Evolutionary conservation across 2,888 invertebrate genomes (phyloP), one percentile per base, ranked within the genome.

Genomic region (Gandaritis pyraliata): DNA sequence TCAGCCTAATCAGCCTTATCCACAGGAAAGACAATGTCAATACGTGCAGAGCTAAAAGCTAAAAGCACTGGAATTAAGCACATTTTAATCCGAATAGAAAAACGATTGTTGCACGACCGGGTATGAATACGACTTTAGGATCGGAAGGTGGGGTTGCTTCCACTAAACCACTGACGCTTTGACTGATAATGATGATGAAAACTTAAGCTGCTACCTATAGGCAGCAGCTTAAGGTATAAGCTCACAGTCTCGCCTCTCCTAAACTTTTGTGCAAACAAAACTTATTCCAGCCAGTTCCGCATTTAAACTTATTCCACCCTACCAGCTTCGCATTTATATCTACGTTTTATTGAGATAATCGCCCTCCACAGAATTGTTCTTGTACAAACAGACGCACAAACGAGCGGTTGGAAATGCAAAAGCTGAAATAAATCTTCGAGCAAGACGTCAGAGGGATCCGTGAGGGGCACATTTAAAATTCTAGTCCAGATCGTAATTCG

Each of bases 371-470:
- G 77, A 78, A 74, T 76, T 76, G 74, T 77, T 67, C 69, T 63
- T 59, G 66, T 62, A 66, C 67, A 71, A 71, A 71, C 70, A 71
- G 58, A 67, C 64, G 75, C 77, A 78, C 75, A 77, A 76, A 73
- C 68, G 71, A 64, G 68, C 64, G 62, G 76, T 73, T 69, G 74
- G 75, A 77, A 80, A 88, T 84, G 83, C 85, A 85, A 87, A 88
- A 86, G 80, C 82, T 78, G 79, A 84, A 83, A 88, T 88, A 87
- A 88, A 88, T 88, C 85, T 81, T 72, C 65, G 68, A 77, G 76
- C 78, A 83, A 85, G 83, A 83, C 75, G 79, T 62, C 73, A n/a
- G 66, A 74, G 73, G 72, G 78, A 80, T 78, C 78, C 73, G 69
- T 72, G 72, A 70, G 65, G 67, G 72, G 73, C 78, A 82, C 81